Conservation (phyloP, 2,888 invertebrate genomes). For the Galeruca laticollis region DNA sequence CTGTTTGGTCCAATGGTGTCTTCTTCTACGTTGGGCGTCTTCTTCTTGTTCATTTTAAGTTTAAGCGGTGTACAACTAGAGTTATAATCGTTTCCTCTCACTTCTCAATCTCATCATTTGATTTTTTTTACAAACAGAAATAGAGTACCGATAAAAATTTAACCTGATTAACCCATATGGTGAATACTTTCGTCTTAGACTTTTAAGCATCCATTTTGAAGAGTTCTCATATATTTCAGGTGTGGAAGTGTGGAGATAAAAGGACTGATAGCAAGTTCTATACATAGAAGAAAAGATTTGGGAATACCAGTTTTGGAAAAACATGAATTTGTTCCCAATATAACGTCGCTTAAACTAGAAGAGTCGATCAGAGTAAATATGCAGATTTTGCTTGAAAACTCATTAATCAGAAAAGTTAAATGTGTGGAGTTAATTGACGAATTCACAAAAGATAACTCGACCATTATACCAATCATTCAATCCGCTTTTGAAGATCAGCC, state of each 20-base stretch:
- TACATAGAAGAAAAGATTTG: conserved; percentile 76
- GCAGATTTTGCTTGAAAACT: conserved; percentile 81
- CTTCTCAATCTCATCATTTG: too few relatives aligned
- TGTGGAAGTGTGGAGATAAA: conserved; percentile 83
- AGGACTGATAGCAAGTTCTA: conserved; percentile 82
- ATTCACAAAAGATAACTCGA: conserved; percentile 59
- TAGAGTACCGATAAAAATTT: too few relatives aligned
- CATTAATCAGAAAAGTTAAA: conserved; percentile 68
- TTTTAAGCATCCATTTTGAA: too few relatives aligned
- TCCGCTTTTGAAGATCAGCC: conserved; percentile 77
- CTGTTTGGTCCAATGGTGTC: too few relatives aligned
- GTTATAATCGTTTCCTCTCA: too few relatives aligned
- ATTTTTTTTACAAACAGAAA: too few relatives aligned
- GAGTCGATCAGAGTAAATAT: conserved; percentile 71
- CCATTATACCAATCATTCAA: conserved; percentile 70
- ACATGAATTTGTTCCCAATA: conserved; percentile 79
- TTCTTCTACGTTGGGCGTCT: too few relatives aligned
- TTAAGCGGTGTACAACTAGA: too few relatives aligned
- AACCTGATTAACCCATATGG: too few relatives aligned
- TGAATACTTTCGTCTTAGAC: too few relatives aligned
- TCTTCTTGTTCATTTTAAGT: too few relatives aligned
- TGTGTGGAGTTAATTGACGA: conserved; percentile 55
- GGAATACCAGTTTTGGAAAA: conserved; percentile 83
- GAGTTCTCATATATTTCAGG: conserved; percentile 57
- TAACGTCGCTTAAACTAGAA: conserved; percentile 48